phyloP scores from a whole-genome alignment of 2,888 invertebrate genomes.

The Dynastes grantii region DNA sequence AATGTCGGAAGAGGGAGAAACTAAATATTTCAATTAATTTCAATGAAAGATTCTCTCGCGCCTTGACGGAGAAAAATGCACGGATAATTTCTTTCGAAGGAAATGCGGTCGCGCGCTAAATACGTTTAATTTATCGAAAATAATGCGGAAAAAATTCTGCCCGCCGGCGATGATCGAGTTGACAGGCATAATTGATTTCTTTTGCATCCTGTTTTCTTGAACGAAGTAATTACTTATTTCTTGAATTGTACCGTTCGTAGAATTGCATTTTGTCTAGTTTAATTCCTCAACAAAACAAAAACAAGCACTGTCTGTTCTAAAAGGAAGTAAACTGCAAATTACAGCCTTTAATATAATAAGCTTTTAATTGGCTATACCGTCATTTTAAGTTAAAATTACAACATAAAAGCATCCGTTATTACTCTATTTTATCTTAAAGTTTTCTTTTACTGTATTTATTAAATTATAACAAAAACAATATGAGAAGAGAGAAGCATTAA shows the following conservation, averaged over 20 bases:
- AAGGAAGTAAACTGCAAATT: too few species aligned
- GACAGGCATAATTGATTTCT: slow-evolving; percentile 13
- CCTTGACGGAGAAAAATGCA: slow-evolving; percentile 5
- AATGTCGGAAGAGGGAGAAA: slow-evolving; percentile 8
- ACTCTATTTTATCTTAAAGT: too few species aligned
- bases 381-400: too few species aligned
- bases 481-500: too few species aligned
- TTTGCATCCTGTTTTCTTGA: not conserved
- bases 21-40: slow-evolving; percentile 46
- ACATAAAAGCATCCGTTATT: too few species aligned
- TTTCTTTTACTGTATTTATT: too few species aligned
- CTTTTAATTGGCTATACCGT: too few species aligned
- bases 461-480: too few species aligned
- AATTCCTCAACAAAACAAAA: too few species aligned
- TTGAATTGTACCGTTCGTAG: not conserved
- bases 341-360: too few species aligned
- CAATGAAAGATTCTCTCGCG: slow-evolving; percentile 38
- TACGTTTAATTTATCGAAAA: slow-evolving; percentile 27
- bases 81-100: slow-evolving; percentile 19
- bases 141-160: not conserved
- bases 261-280: too few species aligned
- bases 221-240: not conserved
- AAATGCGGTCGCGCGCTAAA: not conserved
- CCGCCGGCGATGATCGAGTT: not conserved
- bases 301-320: too few species aligned